These are phyloP conservation scores for Periparus ater DNA, from an alignment of 2,797 vertebrate species.

Conservation along the genomic window DNA sequence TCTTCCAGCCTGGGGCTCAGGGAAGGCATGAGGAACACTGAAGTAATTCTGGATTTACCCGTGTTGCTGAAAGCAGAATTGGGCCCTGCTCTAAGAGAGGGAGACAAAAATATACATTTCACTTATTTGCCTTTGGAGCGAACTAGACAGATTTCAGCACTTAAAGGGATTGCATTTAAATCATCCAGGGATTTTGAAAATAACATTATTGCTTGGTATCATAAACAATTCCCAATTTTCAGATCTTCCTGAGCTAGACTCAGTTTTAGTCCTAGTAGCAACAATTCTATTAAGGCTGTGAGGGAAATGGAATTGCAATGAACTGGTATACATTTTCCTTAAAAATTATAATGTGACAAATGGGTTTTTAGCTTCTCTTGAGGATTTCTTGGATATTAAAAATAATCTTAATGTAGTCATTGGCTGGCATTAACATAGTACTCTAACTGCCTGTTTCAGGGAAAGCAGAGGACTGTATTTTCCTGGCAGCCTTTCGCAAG, in stretches of 20 bases:
- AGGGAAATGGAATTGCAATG: slow-evolving; percentile 46
- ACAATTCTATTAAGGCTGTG: slow-evolving; percentile 10
- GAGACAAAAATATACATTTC: background rate
- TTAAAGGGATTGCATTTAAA: slow-evolving; percentile 52
- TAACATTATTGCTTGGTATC: slow-evolving; percentile 46
- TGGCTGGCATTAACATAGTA: slow-evolving; percentile 25
- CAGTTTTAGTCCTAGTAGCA: slow-evolving; percentile 37
- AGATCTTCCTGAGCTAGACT: slow-evolving; percentile 39
- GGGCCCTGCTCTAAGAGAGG: background rate
- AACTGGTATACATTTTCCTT: slow-evolving; percentile 35
- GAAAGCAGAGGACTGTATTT: background rate
- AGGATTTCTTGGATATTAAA: slow-evolving; percentile 57
- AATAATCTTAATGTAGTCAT: slow-evolving; percentile 51
- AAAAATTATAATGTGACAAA: slow-evolving; percentile 44
- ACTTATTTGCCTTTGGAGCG: slow-evolving; percentile 12
- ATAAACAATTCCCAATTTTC: slow-evolving; percentile 46
- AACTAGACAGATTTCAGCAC: slow-evolving; percentile 43
- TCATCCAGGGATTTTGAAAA: slow-evolving; percentile 40
- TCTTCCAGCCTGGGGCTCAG: background rate
- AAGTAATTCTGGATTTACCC: background rate
- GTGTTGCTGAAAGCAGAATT: background rate
- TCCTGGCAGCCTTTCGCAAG: background rate
- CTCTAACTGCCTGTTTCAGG: background rate
- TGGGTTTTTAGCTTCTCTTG: slow-evolving; percentile 44
- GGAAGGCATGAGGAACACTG: background rate